A percentile compares a stretch with the other conserved stretches of the same genome.
phyloP scores from a whole-genome alignment of 2,113 vertebrate species.

The Collichthys lucidus region DNA sequence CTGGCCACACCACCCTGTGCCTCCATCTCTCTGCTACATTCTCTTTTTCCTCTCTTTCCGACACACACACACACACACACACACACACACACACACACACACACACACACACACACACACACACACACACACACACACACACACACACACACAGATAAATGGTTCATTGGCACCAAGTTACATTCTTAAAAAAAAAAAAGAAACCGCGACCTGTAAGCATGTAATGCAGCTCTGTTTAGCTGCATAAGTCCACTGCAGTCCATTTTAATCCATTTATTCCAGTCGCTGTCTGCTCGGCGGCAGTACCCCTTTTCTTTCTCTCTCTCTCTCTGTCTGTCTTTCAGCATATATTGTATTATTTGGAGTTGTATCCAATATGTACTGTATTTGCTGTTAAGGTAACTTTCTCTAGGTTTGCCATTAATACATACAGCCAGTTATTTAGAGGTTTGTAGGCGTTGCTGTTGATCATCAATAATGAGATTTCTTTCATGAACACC shows the following conservation, averaged over 20 bases:
- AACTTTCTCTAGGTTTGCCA: neutral
- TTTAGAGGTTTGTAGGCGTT: neutral
- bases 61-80: neutral
- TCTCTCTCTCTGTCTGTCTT: conserved; percentile 1
- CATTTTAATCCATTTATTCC: conserved; percentile 36
- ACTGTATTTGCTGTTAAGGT: neutral
- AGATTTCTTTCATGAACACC: conserved; percentile 16
- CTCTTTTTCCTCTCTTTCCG: neutral
- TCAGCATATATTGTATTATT: neutral
- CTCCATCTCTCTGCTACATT: neutral
- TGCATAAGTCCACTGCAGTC: conserved; percentile 4
- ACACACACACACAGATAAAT: neutral
- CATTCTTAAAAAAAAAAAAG: neutral
- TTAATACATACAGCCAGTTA: neutral
- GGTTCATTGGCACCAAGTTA: conserved; percentile 17
- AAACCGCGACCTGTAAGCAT: conserved; percentile 13
- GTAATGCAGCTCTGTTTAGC: conserved; percentile 29
- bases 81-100: neutral
- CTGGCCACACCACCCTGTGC: conserved; percentile 20
- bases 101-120: neutral
- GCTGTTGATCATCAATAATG: neutral
- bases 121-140: neutral
- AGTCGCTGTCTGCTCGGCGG: neutral
- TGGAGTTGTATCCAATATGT: neutral
- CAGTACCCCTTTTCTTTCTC: neutral